Evolutionary conservation across 2,797 vertebrate species (phyloP), one percentile per base, ranked within the genome.

Genomic region (Macrochelys suwanniensis): DNA sequence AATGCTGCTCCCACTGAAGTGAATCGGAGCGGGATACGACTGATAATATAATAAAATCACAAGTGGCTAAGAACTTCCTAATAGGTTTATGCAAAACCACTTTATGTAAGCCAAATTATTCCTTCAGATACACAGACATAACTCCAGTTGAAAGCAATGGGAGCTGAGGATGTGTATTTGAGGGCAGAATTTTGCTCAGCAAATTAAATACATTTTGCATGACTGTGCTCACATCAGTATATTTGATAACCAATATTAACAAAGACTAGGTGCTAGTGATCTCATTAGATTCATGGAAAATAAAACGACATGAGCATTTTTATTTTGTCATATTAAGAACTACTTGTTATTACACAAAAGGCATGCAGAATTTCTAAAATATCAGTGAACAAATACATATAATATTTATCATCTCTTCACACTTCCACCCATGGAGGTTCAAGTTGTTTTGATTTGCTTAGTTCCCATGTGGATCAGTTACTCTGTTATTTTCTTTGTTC

Each of bases 61-160:
- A 2, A 94, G 42, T 6, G 78, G 49, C 56, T 81, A 88, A 94
- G 21, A 74, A 86, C 17, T 87, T 80, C 84, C 85, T 53, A 95
- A 59, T 53, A 92, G 87, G 80, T 89, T 87, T 91, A 95, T 77
- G 28, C 80, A 95, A 90, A 96, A 92, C 61, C 95, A 15, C 47
- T 88, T 81, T 89, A 80, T 0, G 28, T 13, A 80, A 87, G 84
- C 71, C 45, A 31, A 91, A 85, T 50, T 89, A 54, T n/a, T 80
- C 82, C 80, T 89, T 45, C n/a, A 89, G 88, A 91, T 65, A 56
- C 10, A 65, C 65, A 90, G 93, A 51, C 10, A 49, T 42, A 84
- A 57, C 37, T 78, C 65, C 88, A 25, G 50, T 2, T 82, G 80
- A 90, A 85, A 68, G 42, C 47, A 79, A 15, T 65, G 42, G 82